phyloP scores from a whole-genome alignment of 2,113 vertebrate species.

The Mobula hypostoma region DNA sequence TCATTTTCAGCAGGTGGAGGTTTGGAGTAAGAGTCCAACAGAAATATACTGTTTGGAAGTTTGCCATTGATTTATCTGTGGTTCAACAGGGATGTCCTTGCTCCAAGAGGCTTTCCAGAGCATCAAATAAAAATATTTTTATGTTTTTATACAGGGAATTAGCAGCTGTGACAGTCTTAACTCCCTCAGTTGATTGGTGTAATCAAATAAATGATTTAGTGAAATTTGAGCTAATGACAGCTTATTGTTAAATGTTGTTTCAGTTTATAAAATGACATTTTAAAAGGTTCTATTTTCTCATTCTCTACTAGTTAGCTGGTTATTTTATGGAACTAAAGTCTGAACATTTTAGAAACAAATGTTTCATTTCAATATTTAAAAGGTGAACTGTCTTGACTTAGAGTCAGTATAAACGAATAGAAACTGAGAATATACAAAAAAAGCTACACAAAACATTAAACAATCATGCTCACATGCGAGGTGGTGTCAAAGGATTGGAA shows the following conservation, averaged over 20 bases:
- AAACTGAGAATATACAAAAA: no score
- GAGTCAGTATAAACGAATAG: neutral
- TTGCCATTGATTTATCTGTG: neutral
- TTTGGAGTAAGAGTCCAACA: neutral
- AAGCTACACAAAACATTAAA: no score
- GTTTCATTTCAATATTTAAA: neutral
- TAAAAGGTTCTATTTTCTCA: neutral
- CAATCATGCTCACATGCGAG: no score
- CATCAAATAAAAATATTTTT: neutral
- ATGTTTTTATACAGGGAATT: neutral
- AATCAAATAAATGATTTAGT: constrained; percentile 24
- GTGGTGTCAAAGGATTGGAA: neutral
- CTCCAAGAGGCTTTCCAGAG: constrained; percentile 20
- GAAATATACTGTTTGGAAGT: constrained; percentile 16
- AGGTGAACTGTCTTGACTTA: neutral
- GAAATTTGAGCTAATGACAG: constrained; percentile 26
- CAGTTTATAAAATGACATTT: neutral
- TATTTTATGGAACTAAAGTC: neutral
- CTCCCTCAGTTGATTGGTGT: neutral
- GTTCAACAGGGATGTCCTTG: neutral
- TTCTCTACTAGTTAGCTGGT: neutral
- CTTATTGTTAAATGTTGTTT: constrained; percentile 13
- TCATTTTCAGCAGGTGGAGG: constrained; percentile 1
- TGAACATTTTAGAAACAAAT: neutral
- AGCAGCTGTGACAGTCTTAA: neutral